A percentile compares a stretch with the other conserved stretches of the same genome.
phyloP scores from a whole-genome alignment of 2,888 invertebrate species.

The Dorcus parallelipipedus region DNA sequence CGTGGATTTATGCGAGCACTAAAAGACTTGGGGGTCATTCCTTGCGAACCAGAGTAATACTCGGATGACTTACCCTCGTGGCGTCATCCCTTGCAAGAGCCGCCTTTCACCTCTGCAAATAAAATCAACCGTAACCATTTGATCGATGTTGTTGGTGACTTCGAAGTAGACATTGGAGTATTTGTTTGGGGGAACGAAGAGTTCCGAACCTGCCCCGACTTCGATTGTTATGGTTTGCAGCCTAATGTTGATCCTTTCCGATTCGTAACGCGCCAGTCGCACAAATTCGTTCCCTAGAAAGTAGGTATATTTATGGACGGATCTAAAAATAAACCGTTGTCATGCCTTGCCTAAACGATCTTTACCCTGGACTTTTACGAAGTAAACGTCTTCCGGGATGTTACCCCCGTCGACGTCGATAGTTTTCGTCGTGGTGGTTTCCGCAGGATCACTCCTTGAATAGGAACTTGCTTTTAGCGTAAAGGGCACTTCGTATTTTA shows the following conservation, averaged over 20 bases:
- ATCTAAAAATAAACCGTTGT: no score
- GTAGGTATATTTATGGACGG: background rate
- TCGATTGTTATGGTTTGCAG: constrained; percentile 44
- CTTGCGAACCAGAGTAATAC: no score
- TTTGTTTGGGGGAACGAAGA: constrained; percentile 45
- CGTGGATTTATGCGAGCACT: constrained; percentile 51
- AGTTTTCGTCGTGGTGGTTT: no score
- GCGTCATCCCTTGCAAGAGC: constrained; percentile 56
- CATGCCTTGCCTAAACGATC: no score
- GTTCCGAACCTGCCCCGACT: constrained; percentile 49
- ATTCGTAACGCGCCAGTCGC: constrained; percentile 32
- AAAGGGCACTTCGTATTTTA: constrained; percentile 8
- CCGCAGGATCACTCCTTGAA: no score
- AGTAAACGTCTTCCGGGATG: no score
- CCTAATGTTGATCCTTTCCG: constrained; percentile 25
- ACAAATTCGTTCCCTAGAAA: constrained; percentile 35
- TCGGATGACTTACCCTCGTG: constrained; percentile 50
- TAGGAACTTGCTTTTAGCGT: background rate
- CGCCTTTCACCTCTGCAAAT: constrained; percentile 59
- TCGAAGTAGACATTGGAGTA: constrained; percentile 60
- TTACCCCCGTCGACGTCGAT: no score
- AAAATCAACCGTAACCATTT: constrained; percentile 56
- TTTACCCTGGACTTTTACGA: no score
- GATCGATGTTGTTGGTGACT: constrained; percentile 67
- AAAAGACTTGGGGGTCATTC: constrained; percentile 6